Conservation (phyloP, 37 sponge, comb jelly and placozoan species). For the Ephydatia muelleri region DNA sequence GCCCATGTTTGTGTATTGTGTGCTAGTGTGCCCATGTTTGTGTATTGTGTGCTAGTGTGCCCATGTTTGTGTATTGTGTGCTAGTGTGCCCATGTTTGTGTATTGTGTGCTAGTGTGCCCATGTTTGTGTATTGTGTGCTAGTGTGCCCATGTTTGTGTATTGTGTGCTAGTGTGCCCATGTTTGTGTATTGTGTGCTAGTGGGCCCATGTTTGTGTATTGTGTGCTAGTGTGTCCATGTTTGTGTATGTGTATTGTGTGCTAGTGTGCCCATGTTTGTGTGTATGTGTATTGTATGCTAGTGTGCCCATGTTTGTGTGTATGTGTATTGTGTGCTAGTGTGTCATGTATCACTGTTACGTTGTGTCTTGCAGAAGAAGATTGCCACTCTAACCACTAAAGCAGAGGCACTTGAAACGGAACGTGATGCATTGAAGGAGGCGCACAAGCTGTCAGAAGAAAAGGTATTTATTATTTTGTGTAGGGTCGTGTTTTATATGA, state of each 20-base stretch:
- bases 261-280: no score
- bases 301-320: no score
- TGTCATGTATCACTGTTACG: neutral
- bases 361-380: constrained; percentile 55
- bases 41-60: no score
- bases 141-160: no score
- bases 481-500: neutral
- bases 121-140: no score
- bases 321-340: no score
- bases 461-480: constrained; percentile 38
- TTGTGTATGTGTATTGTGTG: neutral
- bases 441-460: constrained; percentile 58
- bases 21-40: no score
- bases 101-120: no score
- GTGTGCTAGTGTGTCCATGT: neutral
- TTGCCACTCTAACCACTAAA: constrained; percentile 71
- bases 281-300: no score
- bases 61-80: no score
- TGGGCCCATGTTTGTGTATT: no score
- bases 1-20: neutral
- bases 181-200: neutral
- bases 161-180: neutral
- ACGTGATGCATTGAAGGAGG: constrained; percentile 62
- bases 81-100: no score
- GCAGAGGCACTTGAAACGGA: constrained; percentile 73